A percentile compares a stretch with the other conserved stretches of the same genome.
Evolutionary conservation across 2,888 invertebrate species (phyloP).

Genomic region (Timema cristinae): DNA sequence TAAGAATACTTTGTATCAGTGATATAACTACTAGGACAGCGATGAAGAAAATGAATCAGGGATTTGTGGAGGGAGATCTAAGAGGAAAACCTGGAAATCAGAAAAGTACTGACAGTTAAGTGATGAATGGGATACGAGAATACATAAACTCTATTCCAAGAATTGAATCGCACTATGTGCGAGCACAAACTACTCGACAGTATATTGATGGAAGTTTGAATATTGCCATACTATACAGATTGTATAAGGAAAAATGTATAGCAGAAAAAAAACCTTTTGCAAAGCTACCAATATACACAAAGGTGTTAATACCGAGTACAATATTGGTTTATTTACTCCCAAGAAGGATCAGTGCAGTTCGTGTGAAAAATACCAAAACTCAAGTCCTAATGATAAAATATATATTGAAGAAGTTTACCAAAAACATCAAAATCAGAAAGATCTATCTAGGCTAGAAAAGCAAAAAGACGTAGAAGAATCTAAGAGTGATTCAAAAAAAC

Average conservation of each 20-base stretch:
- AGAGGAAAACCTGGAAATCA: background rate
- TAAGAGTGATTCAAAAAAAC: background rate
- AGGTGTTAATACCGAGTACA: background rate
- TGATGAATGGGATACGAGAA: slow-evolving; percentile 2
- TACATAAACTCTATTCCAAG: background rate
- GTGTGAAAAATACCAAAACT: background rate
- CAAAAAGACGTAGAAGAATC: background rate
- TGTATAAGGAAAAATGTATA: too few species aligned
- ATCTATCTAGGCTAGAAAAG: slow-evolving; percentile 4
- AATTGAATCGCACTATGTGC: slow-evolving; percentile 3
- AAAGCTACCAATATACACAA: too few species aligned
- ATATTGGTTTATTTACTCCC: background rate
- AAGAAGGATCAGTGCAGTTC: slow-evolving; percentile 2
- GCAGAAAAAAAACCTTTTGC: too few species aligned
- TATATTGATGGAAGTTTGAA: too few species aligned
- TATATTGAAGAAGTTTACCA: background rate
- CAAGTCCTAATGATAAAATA: slow-evolving; percentile 4
- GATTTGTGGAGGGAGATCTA: slow-evolving; percentile 6
- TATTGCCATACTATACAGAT: too few species aligned
- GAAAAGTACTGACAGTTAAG: slow-evolving; percentile 4
- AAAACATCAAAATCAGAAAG: slow-evolving; percentile 3
- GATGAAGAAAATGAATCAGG: slow-evolving; percentile 5
- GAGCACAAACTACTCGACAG: slow-evolving; percentile 1
- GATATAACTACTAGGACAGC: background rate
- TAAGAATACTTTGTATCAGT: too few species aligned